Evolutionary conservation across 2,888 invertebrate species (phyloP), one percentile per base, ranked within the genome.

Genomic region (Parnassius apollo): DNA sequence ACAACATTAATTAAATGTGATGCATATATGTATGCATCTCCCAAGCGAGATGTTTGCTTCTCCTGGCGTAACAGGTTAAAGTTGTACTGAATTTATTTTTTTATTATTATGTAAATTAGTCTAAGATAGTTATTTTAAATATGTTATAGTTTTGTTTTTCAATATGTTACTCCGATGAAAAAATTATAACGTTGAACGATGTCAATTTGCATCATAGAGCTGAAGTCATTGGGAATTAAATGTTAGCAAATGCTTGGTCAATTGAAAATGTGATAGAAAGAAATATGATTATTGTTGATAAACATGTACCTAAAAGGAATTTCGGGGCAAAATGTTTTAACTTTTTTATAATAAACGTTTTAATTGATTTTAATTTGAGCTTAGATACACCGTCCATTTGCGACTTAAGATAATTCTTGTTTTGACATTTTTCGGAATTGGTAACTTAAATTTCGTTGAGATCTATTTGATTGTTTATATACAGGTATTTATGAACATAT

Each of bases 401-500:
- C 52, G 59, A 59, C 51, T 45, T 63, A 51, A 48, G 7, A 35
- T 59, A 55, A 56, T 13, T 42, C 42, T 53, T 46, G 42, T 50
- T 9, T 59, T 59, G 56, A 42, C 46, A 59, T 11, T 12, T 62
- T 62, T 57, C 63, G 45, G 54, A 52, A 53, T 57, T 64, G 42
- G 22, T 11, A 22, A 11, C 10, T 53, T 45, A 11, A 25, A 22
- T 22, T 11, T 44, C 45, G 44, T 44, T 44, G 10, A 11, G 9
- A 55, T 12, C 18, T 13, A 55, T 54, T 58, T 44, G 3, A 58
- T 54, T 44, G 57, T 54, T 62, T 57, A 7, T 10, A 54, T 72
- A 76, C 77, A 76, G 75, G 75, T 71, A 71, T 71, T 67, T 69
- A 60, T 68, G 59, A 69, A 80, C 80, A 80, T 80, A 80, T 80